Base-by-base conservation (phyloP, 2,113 vertebrate species). In the Indicator indicator region DNA sequence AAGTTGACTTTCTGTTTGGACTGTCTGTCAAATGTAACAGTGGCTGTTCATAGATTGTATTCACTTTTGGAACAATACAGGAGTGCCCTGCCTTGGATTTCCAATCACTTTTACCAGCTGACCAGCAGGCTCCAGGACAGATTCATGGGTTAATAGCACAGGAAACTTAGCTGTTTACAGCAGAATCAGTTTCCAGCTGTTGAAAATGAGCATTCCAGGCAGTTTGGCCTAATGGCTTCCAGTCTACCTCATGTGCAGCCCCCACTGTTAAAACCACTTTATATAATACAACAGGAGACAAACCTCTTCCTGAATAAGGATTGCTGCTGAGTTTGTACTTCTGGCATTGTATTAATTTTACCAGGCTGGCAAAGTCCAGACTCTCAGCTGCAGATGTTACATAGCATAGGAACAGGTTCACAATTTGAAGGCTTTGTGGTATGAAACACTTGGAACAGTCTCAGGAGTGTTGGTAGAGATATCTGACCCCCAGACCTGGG, bases 211-310 rank as follows among this genome's bases (percentile, higher is more conserved):
- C 96, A 92, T 95, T 95, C 72, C 69, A 86, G 58, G 88, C 83
- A 12, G 12, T 68, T 58, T 83, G 88, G 59, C 88, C 54, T 95
- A 67, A 86, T 86, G 71, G 38, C 55, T 87, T 82, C 20, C 63
- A 91, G 59, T 84, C 82, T 96, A 83, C 55, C 71, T 75, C 72
- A 65, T 54, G 33, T 85, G 74, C 32, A 83, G 78, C 28, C 77
- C n/a, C 93, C 94, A 93, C 75, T 97, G 89, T 86, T 97, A 62
- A 92, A 94, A 65, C 48, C n/a, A 40, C 73, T 92, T 58, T 91
- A 78, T 94, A 74, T 58, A 92, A 62, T 1, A 1, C 40, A 96
- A 74, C n/a, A 93, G 89, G 85, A 94, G 92, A 82, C 58, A 81
- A 91, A 92, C 86, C 59, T 93, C 77, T 48, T 62, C 44, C 65